These are phyloP conservation scores for Perognathus longimembris DNA, from an alignment of 2,113 vertebrate species.

Conservation along the genomic window DNA sequence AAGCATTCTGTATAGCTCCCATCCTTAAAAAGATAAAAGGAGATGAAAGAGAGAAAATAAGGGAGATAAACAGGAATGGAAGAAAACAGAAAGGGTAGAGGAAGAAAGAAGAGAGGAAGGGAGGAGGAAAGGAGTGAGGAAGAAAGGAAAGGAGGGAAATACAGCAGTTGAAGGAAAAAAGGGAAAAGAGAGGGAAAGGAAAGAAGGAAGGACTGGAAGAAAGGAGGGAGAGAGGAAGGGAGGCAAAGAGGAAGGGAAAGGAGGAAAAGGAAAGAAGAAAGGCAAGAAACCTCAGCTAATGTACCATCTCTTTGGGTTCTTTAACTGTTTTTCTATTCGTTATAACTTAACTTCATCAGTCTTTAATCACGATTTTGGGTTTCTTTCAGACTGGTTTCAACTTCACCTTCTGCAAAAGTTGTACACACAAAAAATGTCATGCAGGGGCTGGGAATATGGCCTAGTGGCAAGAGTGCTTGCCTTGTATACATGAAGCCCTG, in stretches of 20 bases:
- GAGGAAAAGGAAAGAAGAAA: fast-evolving
- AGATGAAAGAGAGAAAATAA: neutral
- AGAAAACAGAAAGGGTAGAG: fast-evolving
- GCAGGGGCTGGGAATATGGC: too few relatives aligned
- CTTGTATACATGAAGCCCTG: too few relatives aligned
- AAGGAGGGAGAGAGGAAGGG: neutral
- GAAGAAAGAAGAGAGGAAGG: neutral
- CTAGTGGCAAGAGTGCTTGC: too few relatives aligned
- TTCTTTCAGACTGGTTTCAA: neutral
- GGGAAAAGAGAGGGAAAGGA: too few relatives aligned
- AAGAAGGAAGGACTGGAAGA: too few relatives aligned
- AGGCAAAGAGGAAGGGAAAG: fast-evolving
- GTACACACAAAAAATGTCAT: neutral
- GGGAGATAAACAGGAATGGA: fast-evolving
- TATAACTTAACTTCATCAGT: neutral
- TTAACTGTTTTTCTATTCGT: neutral
- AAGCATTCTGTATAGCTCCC: neutral
- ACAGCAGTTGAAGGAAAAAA: fast-evolving
- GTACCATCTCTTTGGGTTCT: too few relatives aligned
- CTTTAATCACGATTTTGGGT: neutral
- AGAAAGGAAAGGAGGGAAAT: fast-evolving
- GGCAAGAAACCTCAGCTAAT: neutral
- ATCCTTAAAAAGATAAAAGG: neutral
- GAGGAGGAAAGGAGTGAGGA: neutral
- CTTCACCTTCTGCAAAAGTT: neutral